A percentile compares a stretch with the other conserved stretches of the same genome.
phyloP scores from a whole-genome alignment of 2,888 invertebrate genomes.

The Dermolepida albohirtum region DNA sequence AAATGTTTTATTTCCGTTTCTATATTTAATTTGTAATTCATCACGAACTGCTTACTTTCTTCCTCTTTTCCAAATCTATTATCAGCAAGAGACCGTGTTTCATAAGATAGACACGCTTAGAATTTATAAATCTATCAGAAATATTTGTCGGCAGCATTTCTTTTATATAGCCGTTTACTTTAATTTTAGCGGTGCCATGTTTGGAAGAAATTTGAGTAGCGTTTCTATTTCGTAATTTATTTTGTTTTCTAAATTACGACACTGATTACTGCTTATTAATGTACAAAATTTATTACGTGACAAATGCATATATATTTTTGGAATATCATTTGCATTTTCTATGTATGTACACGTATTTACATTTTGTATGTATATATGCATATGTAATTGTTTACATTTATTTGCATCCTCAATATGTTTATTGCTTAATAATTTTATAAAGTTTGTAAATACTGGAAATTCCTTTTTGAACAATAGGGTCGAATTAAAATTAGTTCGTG shows the following conservation, averaged over 20 bases:
- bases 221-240: neutral
- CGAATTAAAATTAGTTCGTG: constrained; percentile 34
- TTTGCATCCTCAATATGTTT: too few species aligned
- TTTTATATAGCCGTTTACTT: constrained; percentile 15
- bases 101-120: constrained; percentile 6
- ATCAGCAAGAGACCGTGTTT: constrained; percentile 22
- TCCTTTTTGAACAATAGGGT: constrained; percentile 1
- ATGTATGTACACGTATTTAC: neutral
- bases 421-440: too few species aligned
- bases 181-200: constrained; percentile 24
- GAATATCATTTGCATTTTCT: neutral
- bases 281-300: too few species aligned
- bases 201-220: constrained; percentile 19
- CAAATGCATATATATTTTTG: too few species aligned
- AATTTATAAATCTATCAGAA: constrained; percentile 10
- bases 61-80: constrained; percentile 35
- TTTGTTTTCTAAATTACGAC: constrained; percentile 18
- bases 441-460: too few species aligned
- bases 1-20: constrained; percentile 26
- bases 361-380: neutral
- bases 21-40: constrained; percentile 29
- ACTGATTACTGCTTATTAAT: constrained; percentile 9
- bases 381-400: neutral
- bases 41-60: constrained; percentile 12
- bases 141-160: neutral